phyloP scores from a whole-genome alignment of 2,888 invertebrate genomes.

The Dolichopus griseipennis region DNA sequence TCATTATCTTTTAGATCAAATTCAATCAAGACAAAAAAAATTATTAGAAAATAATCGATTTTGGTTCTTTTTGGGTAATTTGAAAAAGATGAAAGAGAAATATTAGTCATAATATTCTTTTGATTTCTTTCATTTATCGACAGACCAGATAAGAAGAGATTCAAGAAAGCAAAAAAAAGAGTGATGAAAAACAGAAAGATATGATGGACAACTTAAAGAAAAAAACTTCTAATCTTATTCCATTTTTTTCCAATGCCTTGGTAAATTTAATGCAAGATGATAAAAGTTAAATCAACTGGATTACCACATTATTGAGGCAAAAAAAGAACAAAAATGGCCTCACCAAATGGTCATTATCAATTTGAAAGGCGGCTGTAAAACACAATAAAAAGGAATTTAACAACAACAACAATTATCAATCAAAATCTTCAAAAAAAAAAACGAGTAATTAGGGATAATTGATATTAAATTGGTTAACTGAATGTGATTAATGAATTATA shows the following conservation, averaged over 20 bases:
- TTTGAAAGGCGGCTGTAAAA: background rate
- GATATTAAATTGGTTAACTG: background rate
- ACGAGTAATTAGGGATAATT: slow-evolving; percentile 1
- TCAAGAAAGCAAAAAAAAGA: no score
- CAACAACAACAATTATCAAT: background rate
- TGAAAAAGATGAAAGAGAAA: background rate
- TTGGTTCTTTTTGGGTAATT: background rate
- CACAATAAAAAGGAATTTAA: background rate
- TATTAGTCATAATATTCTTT: background rate
- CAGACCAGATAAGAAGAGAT: background rate
- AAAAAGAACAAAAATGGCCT: no score
- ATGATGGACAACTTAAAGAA: no score
- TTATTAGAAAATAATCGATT: background rate
- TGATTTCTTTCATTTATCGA: background rate
- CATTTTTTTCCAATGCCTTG: no score
- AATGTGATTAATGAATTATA: background rate
- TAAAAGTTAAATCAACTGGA: background rate
- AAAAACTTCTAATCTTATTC: no score
- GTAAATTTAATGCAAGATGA: background rate
- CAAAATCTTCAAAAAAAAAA: background rate
- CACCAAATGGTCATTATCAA: background rate
- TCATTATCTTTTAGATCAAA: background rate
- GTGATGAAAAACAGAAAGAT: no score
- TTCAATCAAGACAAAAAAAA: background rate
- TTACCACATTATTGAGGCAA: no score